A percentile compares a stretch with the other conserved stretches of the same genome.
These are phyloP conservation scores for Morinoia aosen DNA, from an alignment of 2,888 invertebrate species.

Conservation along the genomic window DNA sequence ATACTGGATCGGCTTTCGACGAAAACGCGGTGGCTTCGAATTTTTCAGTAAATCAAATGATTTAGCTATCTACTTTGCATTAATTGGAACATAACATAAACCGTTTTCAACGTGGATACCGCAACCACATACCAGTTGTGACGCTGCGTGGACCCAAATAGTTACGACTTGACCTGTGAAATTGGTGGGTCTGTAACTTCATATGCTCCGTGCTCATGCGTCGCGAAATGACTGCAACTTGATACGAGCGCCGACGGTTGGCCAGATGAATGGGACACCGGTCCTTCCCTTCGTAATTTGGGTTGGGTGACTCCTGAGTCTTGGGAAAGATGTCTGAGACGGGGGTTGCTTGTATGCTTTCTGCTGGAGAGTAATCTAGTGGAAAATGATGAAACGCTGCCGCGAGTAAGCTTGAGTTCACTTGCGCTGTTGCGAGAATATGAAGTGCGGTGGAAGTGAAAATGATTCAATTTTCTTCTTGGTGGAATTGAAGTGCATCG, in stretches of 20 bases:
- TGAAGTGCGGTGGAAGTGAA: background rate
- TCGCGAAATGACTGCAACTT: slow-evolving; percentile 29
- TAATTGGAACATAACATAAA: background rate
- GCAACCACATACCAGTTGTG: background rate
- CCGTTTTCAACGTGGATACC: background rate
- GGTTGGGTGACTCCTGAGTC: background rate
- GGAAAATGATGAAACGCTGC: background rate
- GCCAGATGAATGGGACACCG: slow-evolving; percentile 21
- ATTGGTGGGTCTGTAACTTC: background rate
- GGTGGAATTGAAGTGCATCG: too few species aligned
- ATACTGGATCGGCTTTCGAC: too few species aligned
- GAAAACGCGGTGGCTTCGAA: too few species aligned
- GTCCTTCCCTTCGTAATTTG: background rate
- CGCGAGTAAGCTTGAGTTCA: background rate
- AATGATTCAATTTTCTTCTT: too few species aligned
- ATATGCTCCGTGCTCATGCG: background rate
- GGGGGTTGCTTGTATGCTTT: background rate
- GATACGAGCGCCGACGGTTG: background rate
- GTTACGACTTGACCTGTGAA: slow-evolving; percentile 21
- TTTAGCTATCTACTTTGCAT: too few species aligned
- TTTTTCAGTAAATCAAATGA: too few species aligned
- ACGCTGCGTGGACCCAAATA: background rate
- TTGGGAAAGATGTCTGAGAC: background rate
- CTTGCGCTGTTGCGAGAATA: background rate
- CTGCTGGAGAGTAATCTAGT: background rate